phyloP scores from a whole-genome alignment of 2,113 vertebrate species.

The Physeter macrocephalus region DNA sequence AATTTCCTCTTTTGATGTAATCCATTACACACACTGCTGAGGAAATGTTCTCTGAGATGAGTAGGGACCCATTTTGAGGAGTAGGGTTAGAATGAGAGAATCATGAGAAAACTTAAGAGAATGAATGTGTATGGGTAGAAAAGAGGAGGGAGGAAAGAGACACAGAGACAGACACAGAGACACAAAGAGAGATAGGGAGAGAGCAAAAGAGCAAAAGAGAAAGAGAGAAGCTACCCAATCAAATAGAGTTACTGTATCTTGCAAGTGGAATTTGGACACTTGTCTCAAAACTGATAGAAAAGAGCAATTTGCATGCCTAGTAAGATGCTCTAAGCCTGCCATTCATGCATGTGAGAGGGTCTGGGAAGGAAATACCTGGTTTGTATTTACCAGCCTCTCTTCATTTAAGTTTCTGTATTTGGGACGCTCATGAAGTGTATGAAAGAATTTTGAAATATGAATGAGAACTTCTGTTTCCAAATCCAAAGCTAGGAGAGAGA shows the following conservation, averaged over 20 bases:
- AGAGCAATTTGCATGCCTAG: too few species aligned
- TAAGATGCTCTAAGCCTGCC: too few species aligned
- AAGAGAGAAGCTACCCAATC: too few species aligned
- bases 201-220: too few species aligned
- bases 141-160: neutral
- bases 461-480: neutral
- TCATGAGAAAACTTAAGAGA: neutral
- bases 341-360: neutral
- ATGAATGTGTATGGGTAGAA: accelerated
- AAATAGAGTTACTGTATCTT: neutral
- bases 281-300: neutral
- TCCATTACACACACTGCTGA: neutral
- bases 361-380: too few species aligned
- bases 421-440: neutral
- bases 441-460: neutral
- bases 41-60: neutral
- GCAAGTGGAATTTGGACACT: neutral
- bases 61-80: neutral
- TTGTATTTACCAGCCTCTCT: neutral
- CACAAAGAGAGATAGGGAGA: neutral
- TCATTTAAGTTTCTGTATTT: neutral
- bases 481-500: neutral
- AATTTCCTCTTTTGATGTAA: neutral
- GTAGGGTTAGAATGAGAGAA: neutral
- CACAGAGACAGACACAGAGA: too few species aligned